These are phyloP conservation scores for Chascanopsetta lugubris DNA, from an alignment of 2,113 vertebrate species.

Conservation along the genomic window DNA sequence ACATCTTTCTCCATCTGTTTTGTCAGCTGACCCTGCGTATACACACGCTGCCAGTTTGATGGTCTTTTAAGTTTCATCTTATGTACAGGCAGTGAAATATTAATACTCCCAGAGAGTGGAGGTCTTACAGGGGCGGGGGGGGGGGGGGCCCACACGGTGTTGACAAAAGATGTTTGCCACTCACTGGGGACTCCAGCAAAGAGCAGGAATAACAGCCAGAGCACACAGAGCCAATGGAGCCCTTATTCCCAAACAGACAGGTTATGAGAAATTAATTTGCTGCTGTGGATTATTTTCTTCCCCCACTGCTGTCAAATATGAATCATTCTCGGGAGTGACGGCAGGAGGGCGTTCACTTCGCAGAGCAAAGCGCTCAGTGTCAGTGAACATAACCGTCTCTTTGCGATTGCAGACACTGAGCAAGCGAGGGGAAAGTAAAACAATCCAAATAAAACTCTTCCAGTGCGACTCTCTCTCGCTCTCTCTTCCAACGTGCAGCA, in stretches of 20 bases:
- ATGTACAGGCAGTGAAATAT: constrained; percentile 51
- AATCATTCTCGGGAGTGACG: constrained; percentile 1
- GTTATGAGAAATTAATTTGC: constrained; percentile 36
- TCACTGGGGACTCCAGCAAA: constrained; percentile 40
- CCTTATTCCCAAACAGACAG: constrained; percentile 22
- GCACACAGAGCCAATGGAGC: background rate
- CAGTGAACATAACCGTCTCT: constrained; percentile 17
- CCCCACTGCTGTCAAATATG: constrained; percentile 17
- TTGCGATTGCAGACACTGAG: constrained; percentile 17
- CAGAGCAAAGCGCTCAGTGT: background rate
- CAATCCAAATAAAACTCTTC: constrained; percentile 20
- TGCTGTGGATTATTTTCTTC: constrained; percentile 26
- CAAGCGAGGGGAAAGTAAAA: constrained; percentile 15
- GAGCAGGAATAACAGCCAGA: constrained; percentile 33
- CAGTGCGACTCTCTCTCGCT: constrained; percentile 20
- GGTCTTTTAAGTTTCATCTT: constrained; percentile 41
- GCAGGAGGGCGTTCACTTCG: constrained; percentile 2
- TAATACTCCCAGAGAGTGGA: constrained; percentile 31
- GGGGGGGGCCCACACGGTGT: constrained; percentile 28
- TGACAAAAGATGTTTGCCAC: constrained; percentile 52
- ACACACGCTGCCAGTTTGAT: constrained; percentile 40
- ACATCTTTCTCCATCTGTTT: constrained; percentile 23
- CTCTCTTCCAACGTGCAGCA: constrained; percentile 11
- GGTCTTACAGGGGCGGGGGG: no score
- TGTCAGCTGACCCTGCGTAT: constrained; percentile 43